These are phyloP conservation scores for Coenonympha glycerion DNA, from an alignment of 2,888 invertebrate species.

Conservation along the genomic window DNA sequence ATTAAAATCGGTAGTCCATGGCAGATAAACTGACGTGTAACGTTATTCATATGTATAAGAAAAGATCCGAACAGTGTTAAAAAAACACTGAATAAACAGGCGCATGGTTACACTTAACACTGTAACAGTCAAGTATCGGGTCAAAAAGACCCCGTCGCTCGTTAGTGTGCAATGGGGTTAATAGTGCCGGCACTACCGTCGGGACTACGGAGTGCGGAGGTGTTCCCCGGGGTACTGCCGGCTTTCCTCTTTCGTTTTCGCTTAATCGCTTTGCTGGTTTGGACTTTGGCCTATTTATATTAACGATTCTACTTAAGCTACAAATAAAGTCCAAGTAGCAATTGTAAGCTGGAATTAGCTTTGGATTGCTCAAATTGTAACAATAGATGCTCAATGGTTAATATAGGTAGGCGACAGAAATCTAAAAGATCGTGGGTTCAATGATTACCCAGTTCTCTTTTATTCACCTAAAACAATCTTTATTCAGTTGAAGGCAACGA, in stretches of 20 bases:
- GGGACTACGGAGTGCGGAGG: slow-evolving; percentile 14
- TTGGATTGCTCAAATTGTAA: not conserved
- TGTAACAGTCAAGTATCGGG: slow-evolving; percentile 5
- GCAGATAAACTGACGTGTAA: no score
- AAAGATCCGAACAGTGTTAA: no score
- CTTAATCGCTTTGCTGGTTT: slow-evolving; percentile 43
- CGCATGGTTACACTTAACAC: not conserved
- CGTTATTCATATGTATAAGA: no score
- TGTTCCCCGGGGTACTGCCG: slow-evolving; percentile 38
- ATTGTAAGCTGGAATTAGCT: not conserved
- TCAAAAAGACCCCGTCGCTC: slow-evolving; percentile 16
- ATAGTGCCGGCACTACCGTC: slow-evolving; percentile 41
- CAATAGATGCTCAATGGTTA: no score
- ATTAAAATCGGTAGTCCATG: no score
- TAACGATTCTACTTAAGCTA: not conserved
- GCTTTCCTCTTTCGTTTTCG: slow-evolving; percentile 38
- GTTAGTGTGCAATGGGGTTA: slow-evolving; percentile 30
- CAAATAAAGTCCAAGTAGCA: not conserved
- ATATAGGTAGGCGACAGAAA: no score
- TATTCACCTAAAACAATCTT: no score
- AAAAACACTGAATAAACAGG: not conserved
- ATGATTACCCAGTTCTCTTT: no score
- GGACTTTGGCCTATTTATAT: slow-evolving; percentile 12
- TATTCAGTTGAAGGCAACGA: no score
- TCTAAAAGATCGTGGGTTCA: no score